Percentiles rank a stretch among this genome's conserved stretches.
Conservation (phyloP, 2,888 invertebrate species). For the Julus scanicus region DNA sequence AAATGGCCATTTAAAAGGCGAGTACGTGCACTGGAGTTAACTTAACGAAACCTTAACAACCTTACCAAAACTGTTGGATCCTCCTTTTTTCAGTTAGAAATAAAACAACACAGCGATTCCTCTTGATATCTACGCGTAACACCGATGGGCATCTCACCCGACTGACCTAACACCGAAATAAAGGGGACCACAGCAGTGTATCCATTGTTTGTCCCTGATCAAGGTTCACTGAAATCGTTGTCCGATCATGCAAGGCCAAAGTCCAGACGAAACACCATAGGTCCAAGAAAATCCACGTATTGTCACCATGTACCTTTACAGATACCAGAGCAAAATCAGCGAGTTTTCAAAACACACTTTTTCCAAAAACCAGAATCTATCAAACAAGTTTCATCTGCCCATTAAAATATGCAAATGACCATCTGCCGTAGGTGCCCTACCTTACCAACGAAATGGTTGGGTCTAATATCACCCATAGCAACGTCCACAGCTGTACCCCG, state of each 20-base stretch:
- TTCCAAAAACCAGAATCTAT: not conserved
- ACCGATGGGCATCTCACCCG: not conserved
- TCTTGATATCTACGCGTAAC: not conserved
- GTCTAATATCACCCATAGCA: conserved; percentile 16
- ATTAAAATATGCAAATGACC: conserved; percentile 30
- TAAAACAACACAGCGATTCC: not conserved
- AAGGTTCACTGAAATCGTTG: not conserved
- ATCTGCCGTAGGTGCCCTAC: conserved; percentile 9
- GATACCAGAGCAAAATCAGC: not conserved
- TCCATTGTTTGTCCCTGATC: not conserved
- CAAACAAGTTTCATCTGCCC: not conserved
- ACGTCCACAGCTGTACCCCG: not conserved
- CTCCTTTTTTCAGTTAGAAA: not conserved
- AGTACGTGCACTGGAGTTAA: too few species aligned
- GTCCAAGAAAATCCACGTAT: too few species aligned
- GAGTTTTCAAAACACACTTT: not conserved
- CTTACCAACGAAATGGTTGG: conserved; percentile 24
- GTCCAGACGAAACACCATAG: not conserved
- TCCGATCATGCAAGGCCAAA: not conserved
- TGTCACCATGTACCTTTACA: too few species aligned
- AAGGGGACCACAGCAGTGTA: not conserved
- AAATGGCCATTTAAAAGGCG: too few species aligned
- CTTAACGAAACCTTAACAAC: not conserved
- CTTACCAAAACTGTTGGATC: not conserved
- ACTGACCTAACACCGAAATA: conserved; percentile 13